Evolutionary conservation across 1,140 invertebrate species (phyloP).

Genomic region (Brachionus koreanus): DNA sequence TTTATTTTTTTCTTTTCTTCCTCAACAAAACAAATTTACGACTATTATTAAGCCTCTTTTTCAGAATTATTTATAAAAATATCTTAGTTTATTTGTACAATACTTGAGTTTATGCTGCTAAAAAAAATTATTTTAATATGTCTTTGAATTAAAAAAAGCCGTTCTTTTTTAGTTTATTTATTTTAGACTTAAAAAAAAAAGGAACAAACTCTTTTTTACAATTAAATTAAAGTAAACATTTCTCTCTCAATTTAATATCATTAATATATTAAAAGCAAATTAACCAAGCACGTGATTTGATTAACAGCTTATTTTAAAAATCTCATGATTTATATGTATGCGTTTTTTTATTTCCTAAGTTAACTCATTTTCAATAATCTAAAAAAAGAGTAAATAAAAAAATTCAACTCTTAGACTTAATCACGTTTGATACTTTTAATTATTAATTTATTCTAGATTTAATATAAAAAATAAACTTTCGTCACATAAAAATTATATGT

Average conservation of each 20-base stretch:
- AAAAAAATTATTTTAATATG: background rate
- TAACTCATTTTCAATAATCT: too few species aligned
- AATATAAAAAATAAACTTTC: too few species aligned
- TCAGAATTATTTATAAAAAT: background rate
- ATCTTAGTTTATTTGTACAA: background rate
- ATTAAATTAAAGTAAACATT: background rate
- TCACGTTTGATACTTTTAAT: too few species aligned
- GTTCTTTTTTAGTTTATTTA: background rate
- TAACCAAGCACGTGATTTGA: background rate
- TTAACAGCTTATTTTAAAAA: background rate
- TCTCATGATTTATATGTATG: background rate
- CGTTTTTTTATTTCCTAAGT: background rate
- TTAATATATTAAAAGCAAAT: background rate
- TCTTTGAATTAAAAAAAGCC: background rate
- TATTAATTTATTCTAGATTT: too few species aligned
- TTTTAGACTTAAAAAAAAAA: background rate
- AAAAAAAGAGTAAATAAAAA: too few species aligned
- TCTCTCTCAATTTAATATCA: background rate
- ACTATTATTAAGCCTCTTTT: too few species aligned
- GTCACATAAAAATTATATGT: too few species aligned
- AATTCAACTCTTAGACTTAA: too few species aligned
- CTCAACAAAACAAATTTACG: background rate
- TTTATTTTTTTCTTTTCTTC: background rate
- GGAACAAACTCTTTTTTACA: background rate
- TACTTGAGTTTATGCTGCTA: background rate